Evolutionary conservation across 2,797 vertebrate genomes (phyloP).

Genomic region (Danio choprae): DNA sequence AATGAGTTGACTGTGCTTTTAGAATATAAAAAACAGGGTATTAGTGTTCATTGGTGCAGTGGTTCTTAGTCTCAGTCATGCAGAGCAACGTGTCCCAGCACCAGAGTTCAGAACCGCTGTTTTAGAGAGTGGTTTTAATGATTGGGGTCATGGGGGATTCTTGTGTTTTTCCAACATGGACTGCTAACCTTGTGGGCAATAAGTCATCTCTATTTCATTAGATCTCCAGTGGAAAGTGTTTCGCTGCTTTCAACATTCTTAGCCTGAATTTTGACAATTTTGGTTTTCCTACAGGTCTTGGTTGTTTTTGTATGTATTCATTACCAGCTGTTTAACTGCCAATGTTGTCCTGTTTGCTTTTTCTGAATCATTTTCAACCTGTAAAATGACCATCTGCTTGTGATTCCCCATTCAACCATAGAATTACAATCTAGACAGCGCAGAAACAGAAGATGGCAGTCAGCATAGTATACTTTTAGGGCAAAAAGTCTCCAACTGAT

Average conservation of each 20-base stretch:
- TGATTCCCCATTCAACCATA: constrained; percentile 5
- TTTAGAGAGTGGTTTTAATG: not conserved
- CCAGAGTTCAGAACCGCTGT: not conserved
- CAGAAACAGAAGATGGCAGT: not conserved
- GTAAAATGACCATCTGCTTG: not conserved
- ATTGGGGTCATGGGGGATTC: not conserved
- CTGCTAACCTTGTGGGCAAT: not conserved
- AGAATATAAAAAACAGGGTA: not conserved
- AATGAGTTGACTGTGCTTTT: not conserved
- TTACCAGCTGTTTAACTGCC: not conserved
- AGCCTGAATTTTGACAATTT: not conserved
- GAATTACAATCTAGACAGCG: not conserved
- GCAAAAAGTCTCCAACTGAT: not conserved
- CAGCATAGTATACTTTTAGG: not conserved
- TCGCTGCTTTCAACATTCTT: not conserved
- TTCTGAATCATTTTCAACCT: not conserved
- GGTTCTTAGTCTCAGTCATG: not conserved
- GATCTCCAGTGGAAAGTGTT: not conserved
- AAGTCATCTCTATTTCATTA: not conserved
- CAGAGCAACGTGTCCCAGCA: not conserved
- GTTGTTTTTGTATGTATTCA: not conserved
- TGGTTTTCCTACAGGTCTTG: not conserved
- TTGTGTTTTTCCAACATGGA: not conserved
- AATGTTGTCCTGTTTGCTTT: not conserved
- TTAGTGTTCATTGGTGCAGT: not conserved